phyloP scores from a whole-genome alignment of 2,113 vertebrate genomes.

The Trichechus manatus region DNA sequence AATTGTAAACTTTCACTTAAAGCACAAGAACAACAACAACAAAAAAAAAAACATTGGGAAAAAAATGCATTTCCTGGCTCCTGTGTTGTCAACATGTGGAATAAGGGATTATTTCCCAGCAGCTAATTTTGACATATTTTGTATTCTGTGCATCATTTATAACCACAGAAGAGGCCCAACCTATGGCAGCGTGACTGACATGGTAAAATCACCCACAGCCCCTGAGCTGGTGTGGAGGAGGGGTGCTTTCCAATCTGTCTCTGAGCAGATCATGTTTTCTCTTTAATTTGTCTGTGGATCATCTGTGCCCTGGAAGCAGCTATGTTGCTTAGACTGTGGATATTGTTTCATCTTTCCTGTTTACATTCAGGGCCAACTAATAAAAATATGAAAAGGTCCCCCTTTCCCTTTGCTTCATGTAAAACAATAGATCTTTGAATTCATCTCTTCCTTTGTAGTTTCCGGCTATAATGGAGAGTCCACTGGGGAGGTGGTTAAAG shows the following conservation, averaged over 20 bases:
- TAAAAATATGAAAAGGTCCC: not conserved
- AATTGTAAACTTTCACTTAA: no score
- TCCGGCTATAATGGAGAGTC: not conserved
- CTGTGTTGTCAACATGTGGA: constrained; percentile 13
- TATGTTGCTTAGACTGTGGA: not conserved
- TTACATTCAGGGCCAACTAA: not conserved
- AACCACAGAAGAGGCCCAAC: not conserved
- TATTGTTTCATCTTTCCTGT: not conserved
- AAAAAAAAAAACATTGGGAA: no score
- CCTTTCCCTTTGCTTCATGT: not conserved
- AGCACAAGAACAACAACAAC: no score
- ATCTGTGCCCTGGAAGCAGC: not conserved
- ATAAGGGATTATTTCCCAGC: not conserved
- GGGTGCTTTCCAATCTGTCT: not conserved
- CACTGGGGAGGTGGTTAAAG: not conserved
- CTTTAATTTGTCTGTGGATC: not conserved
- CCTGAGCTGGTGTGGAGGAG: not conserved
- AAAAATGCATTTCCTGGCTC: not conserved
- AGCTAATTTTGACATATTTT: constrained; percentile 34
- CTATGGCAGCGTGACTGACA: not conserved
- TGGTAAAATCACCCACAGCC: not conserved
- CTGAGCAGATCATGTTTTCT: not conserved
- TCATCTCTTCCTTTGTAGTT: not conserved
- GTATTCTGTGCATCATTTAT: constrained; percentile 30
- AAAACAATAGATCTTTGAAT: not conserved